Conservation (phyloP, 2,888 invertebrate genomes). For the Rhogogaster chlorosoma region DNA sequence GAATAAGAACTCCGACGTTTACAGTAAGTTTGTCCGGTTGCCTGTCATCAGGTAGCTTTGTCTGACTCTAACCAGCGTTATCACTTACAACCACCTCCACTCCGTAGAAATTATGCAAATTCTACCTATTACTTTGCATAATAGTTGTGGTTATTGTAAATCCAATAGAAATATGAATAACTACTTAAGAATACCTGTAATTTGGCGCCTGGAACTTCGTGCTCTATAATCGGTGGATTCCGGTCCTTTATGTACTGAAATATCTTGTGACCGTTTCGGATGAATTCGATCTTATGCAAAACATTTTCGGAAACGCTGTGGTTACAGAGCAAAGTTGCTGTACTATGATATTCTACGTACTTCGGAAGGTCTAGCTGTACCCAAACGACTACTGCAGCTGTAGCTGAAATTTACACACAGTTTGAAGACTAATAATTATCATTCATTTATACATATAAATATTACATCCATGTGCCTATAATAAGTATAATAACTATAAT, state of each 20-base stretch:
- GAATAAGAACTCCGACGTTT: background rate
- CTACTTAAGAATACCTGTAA: slow-evolving; percentile 13
- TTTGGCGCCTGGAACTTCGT: slow-evolving; percentile 79
- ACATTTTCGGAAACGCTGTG: slow-evolving; percentile 88
- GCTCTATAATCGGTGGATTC: slow-evolving; percentile 85
- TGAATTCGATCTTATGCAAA: slow-evolving; percentile 89
- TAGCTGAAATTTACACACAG: slow-evolving; percentile 56
- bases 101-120: background rate
- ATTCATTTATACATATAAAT: background rate
- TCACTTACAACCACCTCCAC: background rate
- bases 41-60: background rate
- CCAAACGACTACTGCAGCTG: slow-evolving; percentile 79
- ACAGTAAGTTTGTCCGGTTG: background rate
- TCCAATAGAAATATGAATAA: background rate
- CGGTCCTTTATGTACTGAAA: slow-evolving; percentile 90
- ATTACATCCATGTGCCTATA: background rate
- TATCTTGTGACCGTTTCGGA: slow-evolving; percentile 86
- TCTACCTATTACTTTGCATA: background rate
- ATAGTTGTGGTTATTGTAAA: background rate
- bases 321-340: slow-evolving; percentile 86
- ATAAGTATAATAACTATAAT: background rate
- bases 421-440: background rate
- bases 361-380: slow-evolving; percentile 85
- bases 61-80: background rate
- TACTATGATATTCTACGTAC: slow-evolving; percentile 86